Evolutionary conservation across 35 echinoderm and acorn worm species (phyloP).

Genomic region (Ophiothrix spiculata): DNA sequence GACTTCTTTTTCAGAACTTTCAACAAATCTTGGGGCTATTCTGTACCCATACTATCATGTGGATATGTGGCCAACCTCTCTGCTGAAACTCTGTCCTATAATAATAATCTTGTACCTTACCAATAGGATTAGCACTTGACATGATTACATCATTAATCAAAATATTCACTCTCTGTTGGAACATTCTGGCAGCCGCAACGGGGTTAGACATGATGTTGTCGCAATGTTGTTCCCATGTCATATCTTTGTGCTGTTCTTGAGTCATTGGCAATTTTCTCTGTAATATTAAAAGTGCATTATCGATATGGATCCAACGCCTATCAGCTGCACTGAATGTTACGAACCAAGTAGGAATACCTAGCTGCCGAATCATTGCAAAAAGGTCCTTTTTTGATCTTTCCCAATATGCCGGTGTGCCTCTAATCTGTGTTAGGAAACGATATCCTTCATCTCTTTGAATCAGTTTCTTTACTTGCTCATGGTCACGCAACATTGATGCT

Average conservation of each 20-base stretch:
- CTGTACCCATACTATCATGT: slow-evolving; percentile 11
- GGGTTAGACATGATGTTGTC: background rate
- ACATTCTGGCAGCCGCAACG: slow-evolving; percentile 36
- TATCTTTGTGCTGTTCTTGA: background rate
- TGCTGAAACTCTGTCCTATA: slow-evolving; percentile 62
- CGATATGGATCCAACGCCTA: background rate
- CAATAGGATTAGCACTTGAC: slow-evolving; percentile 9
- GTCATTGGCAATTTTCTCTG: slow-evolving; percentile 26
- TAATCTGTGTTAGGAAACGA: slow-evolving; percentile 17
- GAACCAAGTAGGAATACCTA: slow-evolving; percentile 31
- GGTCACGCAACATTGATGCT: background rate
- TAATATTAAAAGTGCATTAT: background rate
- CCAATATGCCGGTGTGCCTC: slow-evolving; percentile 35
- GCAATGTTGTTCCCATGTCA: background rate
- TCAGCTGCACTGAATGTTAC: slow-evolving; percentile 19
- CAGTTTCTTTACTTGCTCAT: too few species aligned
- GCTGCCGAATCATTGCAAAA: slow-evolving; percentile 24
- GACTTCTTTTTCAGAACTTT: background rate
- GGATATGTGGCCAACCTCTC: slow-evolving; percentile 48
- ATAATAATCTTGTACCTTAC: slow-evolving; percentile 5
- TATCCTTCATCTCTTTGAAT: slow-evolving; percentile 15
- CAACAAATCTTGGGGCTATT: background rate
- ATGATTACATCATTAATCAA: slow-evolving; percentile 42
- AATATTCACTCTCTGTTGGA: slow-evolving; percentile 50
- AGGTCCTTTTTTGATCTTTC: slow-evolving; percentile 8